Conservation (phyloP, 1,140 invertebrate species). For the Drosophila sp. region DNA sequence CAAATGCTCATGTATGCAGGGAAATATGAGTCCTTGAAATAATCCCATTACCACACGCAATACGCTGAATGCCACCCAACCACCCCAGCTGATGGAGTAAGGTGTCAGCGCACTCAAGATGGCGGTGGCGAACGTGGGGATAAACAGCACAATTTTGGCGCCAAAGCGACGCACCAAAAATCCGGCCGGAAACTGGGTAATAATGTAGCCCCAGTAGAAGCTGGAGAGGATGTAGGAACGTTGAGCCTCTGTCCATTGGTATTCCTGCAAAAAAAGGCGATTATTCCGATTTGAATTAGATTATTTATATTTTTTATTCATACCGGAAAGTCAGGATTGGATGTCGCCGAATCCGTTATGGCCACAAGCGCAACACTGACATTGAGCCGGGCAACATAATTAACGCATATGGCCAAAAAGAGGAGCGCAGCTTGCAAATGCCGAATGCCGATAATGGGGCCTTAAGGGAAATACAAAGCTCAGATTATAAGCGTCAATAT, state of each 20-base stretch:
- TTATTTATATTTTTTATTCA: background rate
- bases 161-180: constrained; percentile 88
- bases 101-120: constrained; percentile 85
- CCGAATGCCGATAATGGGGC: constrained; percentile 85
- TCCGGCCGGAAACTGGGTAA: constrained; percentile 88
- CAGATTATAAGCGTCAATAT: background rate
- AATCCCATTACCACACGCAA: constrained; percentile 91
- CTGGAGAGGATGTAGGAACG: constrained; percentile 87
- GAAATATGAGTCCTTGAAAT: constrained; percentile 91
- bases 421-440: constrained; percentile 88
- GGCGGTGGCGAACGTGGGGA: constrained; percentile 85
- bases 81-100: constrained; percentile 70
- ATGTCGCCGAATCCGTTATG: constrained; percentile 86
- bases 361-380: constrained; percentile 90
- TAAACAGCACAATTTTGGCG: constrained; percentile 87
- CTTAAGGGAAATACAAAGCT: constrained; percentile 16
- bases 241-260: constrained; percentile 85
- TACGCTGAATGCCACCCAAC: constrained; percentile 87
- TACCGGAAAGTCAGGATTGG: constrained; percentile 69
- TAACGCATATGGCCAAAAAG: constrained; percentile 87
- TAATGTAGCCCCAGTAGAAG: constrained; percentile 88
- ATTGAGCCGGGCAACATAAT: constrained; percentile 87
- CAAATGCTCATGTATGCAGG: constrained; percentile 88
- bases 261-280: constrained; percentile 62
- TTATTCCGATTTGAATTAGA: no score